Base-by-base conservation (phyloP, 2,888 invertebrate species). In the Drosophila meridionalis region DNA sequence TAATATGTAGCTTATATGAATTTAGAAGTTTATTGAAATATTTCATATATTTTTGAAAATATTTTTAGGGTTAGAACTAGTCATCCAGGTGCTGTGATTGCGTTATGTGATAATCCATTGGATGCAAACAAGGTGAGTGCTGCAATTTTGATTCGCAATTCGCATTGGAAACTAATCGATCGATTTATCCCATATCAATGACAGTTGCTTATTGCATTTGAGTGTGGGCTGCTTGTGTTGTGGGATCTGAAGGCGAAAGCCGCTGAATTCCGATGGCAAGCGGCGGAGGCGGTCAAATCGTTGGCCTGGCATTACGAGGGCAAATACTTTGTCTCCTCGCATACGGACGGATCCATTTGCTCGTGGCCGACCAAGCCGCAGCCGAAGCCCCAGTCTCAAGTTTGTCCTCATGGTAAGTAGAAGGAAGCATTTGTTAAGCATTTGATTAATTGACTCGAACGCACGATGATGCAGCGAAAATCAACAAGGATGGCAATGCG, bases 271-370 rank as follows among this genome's bases (percentile, higher is more conserved):
- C 95, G 98, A 92, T 97, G 96, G 94, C 95, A 95, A 90, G 95
- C 96, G 64, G 94, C 95, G 34, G 97, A 97, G 92, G 95, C 95
- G 62, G 94, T 99, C 84, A 95, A 96, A 91, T 98, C 98, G 63
- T 95, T 98, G 89, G 95, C 97, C 77, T 99, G 99, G 99, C 98
- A 99, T 93, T 96, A 97, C 94, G 99, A 99, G 94, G 99, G 99
- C 81, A 98, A 98, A 94, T 97, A 98, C 94, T 97, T 99, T 93
- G 97, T 99, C 96, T 96, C 97, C 85, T 97, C 98, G 90, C 99
- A 99, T 94, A 95, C 96, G 48, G 99, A 99, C 94, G 99, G 99
- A 75, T 98, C 98, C 70, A 95, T 99, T 72, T 97, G 97, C 87
- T 98, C 98, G 64, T 99, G 99, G 99, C 96, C 95, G 91, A 94